Percentiles rank a stretch among this genome's conserved stretches.
These are phyloP conservation scores for Protomyctophum bolini DNA, from an alignment of 2,113 vertebrate species.

Conservation along the genomic window DNA sequence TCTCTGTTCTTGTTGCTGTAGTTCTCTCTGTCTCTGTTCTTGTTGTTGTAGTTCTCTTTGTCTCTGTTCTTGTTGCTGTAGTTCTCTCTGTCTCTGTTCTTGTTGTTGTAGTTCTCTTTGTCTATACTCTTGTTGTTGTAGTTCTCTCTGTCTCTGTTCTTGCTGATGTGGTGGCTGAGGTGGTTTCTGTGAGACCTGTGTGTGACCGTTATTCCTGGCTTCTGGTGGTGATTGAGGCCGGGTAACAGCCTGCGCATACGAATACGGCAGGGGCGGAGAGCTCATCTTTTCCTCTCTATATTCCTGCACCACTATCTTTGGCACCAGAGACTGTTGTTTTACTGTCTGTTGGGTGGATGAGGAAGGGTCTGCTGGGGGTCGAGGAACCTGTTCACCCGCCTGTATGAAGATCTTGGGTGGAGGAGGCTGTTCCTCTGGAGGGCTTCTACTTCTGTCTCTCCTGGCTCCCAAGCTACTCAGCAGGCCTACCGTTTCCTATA, in stretches of 20 bases:
- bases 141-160: not conserved
- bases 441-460: constrained; percentile 74
- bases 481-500: constrained; percentile 78
- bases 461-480: constrained; percentile 77
- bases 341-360: not conserved
- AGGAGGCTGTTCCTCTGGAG: constrained; percentile 60
- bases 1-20: not conserved
- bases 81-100: not conserved
- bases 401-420: constrained; percentile 72
- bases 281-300: constrained; percentile 47
- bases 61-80: constrained; percentile 3
- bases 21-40: not conserved
- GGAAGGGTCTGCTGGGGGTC: constrained; percentile 20
- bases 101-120: constrained; percentile 4
- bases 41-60: constrained; percentile 3
- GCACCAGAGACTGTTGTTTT: constrained; percentile 41
- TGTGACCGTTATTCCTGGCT: not conserved
- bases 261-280: constrained; percentile 49
- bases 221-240: constrained; percentile 33
- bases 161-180: constrained; percentile 9
- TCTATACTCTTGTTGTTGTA: not conserved
- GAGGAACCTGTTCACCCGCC: constrained; percentile 27
- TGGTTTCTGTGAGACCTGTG: constrained; percentile 22
- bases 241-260: constrained; percentile 49
- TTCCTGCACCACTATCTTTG: constrained; percentile 74